Evolutionary conservation across 2,888 invertebrate genomes (phyloP).

Genomic region (Oxystoma pomonae): DNA sequence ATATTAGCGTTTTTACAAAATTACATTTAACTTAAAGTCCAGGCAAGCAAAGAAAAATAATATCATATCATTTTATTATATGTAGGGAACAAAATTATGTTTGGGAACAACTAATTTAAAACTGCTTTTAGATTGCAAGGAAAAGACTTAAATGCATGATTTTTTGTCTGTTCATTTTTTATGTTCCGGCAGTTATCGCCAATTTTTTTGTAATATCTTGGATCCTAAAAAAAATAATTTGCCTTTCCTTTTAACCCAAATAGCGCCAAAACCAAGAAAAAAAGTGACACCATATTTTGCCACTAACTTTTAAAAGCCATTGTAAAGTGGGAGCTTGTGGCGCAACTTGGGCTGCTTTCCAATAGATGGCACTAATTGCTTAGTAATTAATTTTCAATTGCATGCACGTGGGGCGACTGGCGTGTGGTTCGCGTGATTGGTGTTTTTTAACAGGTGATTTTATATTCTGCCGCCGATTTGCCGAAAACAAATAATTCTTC

Average conservation of each 20-base stretch:
- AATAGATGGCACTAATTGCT: not conserved
- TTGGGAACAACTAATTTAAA: too few species aligned
- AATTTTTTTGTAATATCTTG: too few species aligned
- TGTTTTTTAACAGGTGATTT: not conserved
- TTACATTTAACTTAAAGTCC: too few species aligned
- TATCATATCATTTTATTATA: too few species aligned
- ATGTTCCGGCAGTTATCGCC: too few species aligned
- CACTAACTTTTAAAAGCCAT: not conserved
- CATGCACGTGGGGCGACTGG: not conserved
- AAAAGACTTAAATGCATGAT: too few species aligned
- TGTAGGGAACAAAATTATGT: too few species aligned
- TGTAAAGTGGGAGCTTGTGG: not conserved
- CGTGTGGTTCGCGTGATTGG: not conserved
- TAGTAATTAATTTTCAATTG: not conserved
- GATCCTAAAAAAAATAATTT: too few species aligned
- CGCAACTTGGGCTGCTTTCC: not conserved
- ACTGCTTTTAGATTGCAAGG: too few species aligned
- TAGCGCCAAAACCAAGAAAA: not conserved
- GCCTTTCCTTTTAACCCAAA: not conserved
- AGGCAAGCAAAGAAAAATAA: too few species aligned
- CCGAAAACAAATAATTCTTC: not conserved
- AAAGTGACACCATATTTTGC: slow-evolving; percentile 3
- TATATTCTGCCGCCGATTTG: not conserved
- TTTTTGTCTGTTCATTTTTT: too few species aligned
- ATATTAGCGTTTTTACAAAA: too few species aligned